phyloP scores from a whole-genome alignment of 2,888 invertebrate species.

The Eurois occulta region DNA sequence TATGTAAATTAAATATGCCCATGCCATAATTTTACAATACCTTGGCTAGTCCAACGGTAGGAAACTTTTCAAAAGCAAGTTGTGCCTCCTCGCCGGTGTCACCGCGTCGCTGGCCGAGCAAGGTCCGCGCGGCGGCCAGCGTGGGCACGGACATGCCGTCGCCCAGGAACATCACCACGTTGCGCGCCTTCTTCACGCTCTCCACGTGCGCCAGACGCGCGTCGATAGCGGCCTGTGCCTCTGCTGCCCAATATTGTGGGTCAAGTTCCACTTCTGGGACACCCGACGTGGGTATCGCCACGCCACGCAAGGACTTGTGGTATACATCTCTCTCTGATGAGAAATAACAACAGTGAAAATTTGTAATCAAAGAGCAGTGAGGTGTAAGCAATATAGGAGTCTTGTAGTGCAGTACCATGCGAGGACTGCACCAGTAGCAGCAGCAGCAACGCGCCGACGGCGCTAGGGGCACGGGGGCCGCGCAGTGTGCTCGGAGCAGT shows the following conservation, averaged over 20 bases:
- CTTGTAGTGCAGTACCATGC: slow-evolving; percentile 23
- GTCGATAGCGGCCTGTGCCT: slow-evolving; percentile 84
- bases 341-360: slow-evolving; percentile 8
- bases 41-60: slow-evolving; percentile 92
- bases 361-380: neutral
- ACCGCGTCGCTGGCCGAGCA: slow-evolving; percentile 90
- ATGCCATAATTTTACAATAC: slow-evolving; percentile 76
- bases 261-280: slow-evolving; percentile 60
- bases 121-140: slow-evolving; percentile 92
- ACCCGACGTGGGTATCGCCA: neutral
- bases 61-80: slow-evolving; percentile 80
- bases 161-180: slow-evolving; percentile 93
- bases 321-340: slow-evolving; percentile 61
- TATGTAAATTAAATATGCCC: neutral
- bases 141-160: slow-evolving; percentile 94
- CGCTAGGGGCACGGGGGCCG: neutral
- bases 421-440: slow-evolving; percentile 38
- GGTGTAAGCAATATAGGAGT: neutral
- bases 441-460: slow-evolving; percentile 30
- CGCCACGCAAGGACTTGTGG: slow-evolving; percentile 35
- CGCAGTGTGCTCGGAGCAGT: neutral
- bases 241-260: slow-evolving; percentile 84
- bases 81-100: slow-evolving; percentile 90
- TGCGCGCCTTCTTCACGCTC: slow-evolving; percentile 77
- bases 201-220: slow-evolving; percentile 69